Percentiles rank a stretch among this genome's conserved stretches.
phyloP scores from a whole-genome alignment of 1,140 invertebrate genomes.

The Pomacea maculata region DNA sequence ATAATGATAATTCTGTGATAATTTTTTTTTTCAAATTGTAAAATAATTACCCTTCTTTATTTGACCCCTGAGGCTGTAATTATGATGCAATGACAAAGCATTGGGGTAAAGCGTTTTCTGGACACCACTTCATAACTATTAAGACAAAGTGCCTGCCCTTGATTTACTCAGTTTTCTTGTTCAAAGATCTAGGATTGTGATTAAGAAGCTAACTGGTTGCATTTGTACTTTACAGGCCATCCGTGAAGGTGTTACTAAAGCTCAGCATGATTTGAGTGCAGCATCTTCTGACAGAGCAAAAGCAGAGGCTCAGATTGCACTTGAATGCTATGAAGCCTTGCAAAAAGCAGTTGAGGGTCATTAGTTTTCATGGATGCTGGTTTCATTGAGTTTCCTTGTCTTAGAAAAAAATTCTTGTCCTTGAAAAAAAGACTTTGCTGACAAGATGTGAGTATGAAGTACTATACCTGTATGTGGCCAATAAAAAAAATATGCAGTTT shows the following conservation, averaged over 20 bases:
- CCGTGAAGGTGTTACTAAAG: slow-evolving; percentile 83
- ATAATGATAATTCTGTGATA: too few relatives aligned
- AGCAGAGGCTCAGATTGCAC: slow-evolving; percentile 91
- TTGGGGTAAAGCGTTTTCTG: too few relatives aligned
- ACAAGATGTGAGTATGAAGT: too few relatives aligned
- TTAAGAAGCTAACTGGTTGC: slow-evolving; percentile 3
- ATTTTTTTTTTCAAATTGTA: background rate
- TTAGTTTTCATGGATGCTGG: background rate
- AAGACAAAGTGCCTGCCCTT: too few relatives aligned
- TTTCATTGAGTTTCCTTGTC: too few relatives aligned
- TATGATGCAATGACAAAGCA: too few relatives aligned
- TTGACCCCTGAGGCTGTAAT: too few relatives aligned
- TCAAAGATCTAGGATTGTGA: background rate
- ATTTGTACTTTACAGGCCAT: slow-evolving; percentile 52
- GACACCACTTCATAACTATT: too few relatives aligned
- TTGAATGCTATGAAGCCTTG: slow-evolving; percentile 95
- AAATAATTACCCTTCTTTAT: background rate
- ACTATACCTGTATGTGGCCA: too few relatives aligned
- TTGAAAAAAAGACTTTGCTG: too few relatives aligned
- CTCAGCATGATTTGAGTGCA: slow-evolving; percentile 82
- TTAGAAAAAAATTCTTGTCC: too few relatives aligned
- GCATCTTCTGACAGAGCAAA: slow-evolving; percentile 85
- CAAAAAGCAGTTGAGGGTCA: slow-evolving; percentile 75
- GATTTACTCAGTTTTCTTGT: background rate
- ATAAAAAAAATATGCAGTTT: too few relatives aligned